Percentiles rank a stretch among this genome's conserved stretches.
Evolutionary conservation across 2,888 invertebrate genomes (phyloP).

Genomic region (Pomacea canaliculata): DNA sequence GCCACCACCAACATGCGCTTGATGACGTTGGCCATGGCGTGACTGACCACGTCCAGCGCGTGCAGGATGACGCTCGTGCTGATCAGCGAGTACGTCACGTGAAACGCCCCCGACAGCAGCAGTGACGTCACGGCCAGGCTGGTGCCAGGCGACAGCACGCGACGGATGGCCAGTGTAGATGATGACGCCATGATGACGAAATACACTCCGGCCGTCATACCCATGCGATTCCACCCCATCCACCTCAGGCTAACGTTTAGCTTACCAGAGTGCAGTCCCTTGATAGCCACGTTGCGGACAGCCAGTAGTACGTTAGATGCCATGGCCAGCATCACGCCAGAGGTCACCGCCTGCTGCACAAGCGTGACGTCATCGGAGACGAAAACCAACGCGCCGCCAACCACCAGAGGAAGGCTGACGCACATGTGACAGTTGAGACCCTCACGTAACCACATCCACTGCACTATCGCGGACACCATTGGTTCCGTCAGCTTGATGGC

Average conservation of each 20-base stretch:
- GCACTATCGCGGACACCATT: slow-evolving; percentile 39
- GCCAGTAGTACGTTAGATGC: slow-evolving; percentile 37
- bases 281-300: too few species aligned
- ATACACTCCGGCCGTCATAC: background rate
- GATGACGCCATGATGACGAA: background rate
- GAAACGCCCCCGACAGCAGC: slow-evolving; percentile 28
- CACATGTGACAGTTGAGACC: background rate
- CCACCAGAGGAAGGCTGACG: slow-evolving; percentile 37
- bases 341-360: slow-evolving; percentile 18
- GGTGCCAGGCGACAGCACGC: background rate
- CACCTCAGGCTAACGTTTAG: too few species aligned
- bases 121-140: background rate
- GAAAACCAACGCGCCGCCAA: slow-evolving; percentile 39
- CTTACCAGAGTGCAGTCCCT: too few species aligned
- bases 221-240: too few species aligned
- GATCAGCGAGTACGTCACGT: slow-evolving; percentile 36
- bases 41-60: slow-evolving; percentile 35
- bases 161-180: background rate
- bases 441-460: slow-evolving; percentile 16
- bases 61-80: slow-evolving; percentile 30
- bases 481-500: slow-evolving; percentile 47
- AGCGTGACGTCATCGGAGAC: slow-evolving; percentile 20
- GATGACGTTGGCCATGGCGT: slow-evolving; percentile 36
- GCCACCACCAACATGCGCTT: slow-evolving; percentile 37
- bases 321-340: slow-evolving; percentile 37